Percentiles rank a stretch among this genome's conserved stretches.
phyloP scores from a whole-genome alignment of 2,797 vertebrate species.

The Gobio occitaniae region DNA sequence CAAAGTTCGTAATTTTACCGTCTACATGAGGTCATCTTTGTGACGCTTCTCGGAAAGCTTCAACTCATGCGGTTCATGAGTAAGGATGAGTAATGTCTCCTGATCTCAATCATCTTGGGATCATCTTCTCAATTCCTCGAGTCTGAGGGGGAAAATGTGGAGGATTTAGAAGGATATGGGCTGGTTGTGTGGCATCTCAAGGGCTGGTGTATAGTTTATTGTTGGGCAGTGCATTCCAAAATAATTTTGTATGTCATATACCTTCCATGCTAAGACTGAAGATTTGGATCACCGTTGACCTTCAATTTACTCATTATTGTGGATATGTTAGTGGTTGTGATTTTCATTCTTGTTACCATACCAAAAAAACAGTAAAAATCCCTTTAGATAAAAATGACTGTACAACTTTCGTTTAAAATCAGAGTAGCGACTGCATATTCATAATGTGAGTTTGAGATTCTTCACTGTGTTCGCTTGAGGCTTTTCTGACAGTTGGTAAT shows the following conservation, averaged over 20 bases:
- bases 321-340: no score
- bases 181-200: constrained; percentile 7
- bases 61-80: constrained; percentile 21
- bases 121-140: constrained; percentile 15
- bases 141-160: neutral
- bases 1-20: constrained; percentile 33
- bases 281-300: neutral
- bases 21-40: constrained; percentile 29
- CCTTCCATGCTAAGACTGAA: neutral
- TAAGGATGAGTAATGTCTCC: constrained; percentile 33
- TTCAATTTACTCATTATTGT: no score
- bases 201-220: constrained; percentile 14
- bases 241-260: neutral
- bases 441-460: neutral
- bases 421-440: neutral
- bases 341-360: neutral
- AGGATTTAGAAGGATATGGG: constrained; percentile 19
- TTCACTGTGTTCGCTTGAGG: neutral
- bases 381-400: constrained; percentile 15
- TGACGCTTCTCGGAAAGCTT: constrained; percentile 10
- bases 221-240: neutral
- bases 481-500: neutral
- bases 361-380: neutral
- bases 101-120: constrained; percentile 25
- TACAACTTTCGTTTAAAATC: neutral